Conservation (phyloP, 2,797 vertebrate species). For the Coregonus suidteri region DNA sequence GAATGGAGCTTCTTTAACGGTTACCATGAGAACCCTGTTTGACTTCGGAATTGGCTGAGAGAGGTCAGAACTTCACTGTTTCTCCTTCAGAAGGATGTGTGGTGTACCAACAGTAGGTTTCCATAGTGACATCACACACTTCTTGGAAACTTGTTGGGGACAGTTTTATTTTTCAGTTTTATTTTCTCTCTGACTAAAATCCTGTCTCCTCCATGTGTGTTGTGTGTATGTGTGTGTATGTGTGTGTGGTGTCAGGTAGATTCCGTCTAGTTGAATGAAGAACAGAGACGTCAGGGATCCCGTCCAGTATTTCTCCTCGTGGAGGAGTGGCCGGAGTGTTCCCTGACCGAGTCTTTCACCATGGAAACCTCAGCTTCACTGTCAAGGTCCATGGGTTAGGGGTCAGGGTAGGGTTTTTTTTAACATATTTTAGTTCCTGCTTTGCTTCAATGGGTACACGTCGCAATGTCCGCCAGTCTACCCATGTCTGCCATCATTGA, state of each 20-base stretch:
- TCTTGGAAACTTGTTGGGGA: no score
- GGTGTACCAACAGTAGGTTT: slow-evolving; percentile 5
- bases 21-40: slow-evolving; percentile 65
- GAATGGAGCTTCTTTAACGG: slow-evolving; percentile 73
- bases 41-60: slow-evolving; percentile 59
- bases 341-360: slow-evolving; percentile 93
- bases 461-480: no score
- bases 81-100: slow-evolving; percentile 22
- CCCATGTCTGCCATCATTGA: no score
- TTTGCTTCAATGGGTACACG: no score
- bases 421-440: no score
- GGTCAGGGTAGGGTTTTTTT: no score
- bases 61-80: slow-evolving; percentile 72
- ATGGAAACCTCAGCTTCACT: slow-evolving; percentile 96
- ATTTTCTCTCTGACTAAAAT: no score
- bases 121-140: no score
- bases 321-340: slow-evolving; percentile 93
- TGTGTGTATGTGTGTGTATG: no score
- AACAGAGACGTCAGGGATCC: slow-evolving; percentile 92
- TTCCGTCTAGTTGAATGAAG: slow-evolving; percentile 97
- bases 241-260: slow-evolving; percentile 79
- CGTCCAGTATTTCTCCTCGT: slow-evolving; percentile 96
- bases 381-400: slow-evolving; percentile 83
- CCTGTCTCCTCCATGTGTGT: no score
- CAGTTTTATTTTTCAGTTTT: no score